Percentiles rank a stretch among this genome's conserved stretches.
Conservation (phyloP, 2,797 vertebrate genomes). For the Eospalax fontanierii region DNA sequence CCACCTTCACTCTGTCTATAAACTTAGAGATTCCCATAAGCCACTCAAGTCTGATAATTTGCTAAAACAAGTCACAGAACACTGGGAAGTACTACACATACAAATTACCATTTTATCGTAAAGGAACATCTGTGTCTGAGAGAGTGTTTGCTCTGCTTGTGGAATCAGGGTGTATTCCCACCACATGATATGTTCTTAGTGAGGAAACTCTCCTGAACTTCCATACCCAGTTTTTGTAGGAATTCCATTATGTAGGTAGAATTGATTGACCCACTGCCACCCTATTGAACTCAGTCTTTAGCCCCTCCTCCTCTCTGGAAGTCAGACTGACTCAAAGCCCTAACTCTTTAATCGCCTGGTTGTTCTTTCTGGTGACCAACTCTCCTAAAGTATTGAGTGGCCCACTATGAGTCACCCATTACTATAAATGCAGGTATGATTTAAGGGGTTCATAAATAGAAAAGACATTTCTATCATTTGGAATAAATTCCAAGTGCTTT, state of each 20-base stretch:
- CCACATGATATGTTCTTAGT: background rate
- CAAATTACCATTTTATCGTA: conserved; percentile 26
- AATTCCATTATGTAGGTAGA: background rate
- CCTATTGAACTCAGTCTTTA: background rate
- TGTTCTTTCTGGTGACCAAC: conserved; percentile 28
- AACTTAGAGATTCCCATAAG: background rate
- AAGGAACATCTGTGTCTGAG: conserved; percentile 13
- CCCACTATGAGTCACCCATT: background rate
- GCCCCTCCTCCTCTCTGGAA: background rate
- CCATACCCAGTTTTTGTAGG: conserved; percentile 8
- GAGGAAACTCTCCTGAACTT: background rate
- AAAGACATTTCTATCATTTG: conserved; percentile 27
- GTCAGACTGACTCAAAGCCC: background rate
- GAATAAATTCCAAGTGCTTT: conserved; percentile 43
- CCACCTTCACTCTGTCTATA: background rate
- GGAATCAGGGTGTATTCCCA: background rate
- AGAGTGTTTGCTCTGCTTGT: background rate
- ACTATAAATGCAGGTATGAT: conserved; percentile 42
- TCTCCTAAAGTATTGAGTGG: background rate
- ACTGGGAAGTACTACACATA: background rate
- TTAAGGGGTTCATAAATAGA: background rate
- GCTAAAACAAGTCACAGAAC: background rate
- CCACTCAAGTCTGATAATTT: conserved; percentile 31
- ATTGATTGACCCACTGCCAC: background rate
- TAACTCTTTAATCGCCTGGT: background rate